Percentiles rank a stretch among this genome's conserved stretches.
phyloP scores from a whole-genome alignment of 2,888 invertebrate genomes.

The Corythucha ciliata region DNA sequence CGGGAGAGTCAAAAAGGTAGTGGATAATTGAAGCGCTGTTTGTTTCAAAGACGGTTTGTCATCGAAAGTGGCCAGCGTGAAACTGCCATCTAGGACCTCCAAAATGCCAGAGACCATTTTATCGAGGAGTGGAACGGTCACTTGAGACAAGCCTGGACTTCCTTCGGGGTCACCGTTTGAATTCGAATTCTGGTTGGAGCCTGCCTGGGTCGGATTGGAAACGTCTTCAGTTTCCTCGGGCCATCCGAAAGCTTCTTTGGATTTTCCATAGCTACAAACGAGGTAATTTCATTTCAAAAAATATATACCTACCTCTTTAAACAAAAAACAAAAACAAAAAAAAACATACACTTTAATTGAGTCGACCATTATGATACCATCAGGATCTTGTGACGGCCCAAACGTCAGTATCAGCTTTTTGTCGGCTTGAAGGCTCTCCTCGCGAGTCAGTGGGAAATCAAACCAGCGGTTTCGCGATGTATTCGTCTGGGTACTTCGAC shows the following conservation, averaged over 20 bases:
- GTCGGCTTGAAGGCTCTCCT: slow-evolving; percentile 86
- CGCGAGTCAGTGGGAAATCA: slow-evolving; percentile 86
- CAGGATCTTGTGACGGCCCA: slow-evolving; percentile 75
- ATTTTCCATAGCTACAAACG: slow-evolving; percentile 77
- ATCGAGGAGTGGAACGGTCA: slow-evolving; percentile 25
- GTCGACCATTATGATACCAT: slow-evolving; percentile 86
- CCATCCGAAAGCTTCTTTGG: slow-evolving; percentile 94
- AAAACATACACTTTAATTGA: slow-evolving; percentile 66
- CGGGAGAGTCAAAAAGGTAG: slow-evolving; percentile 56
- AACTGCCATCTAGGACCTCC: slow-evolving; percentile 64
- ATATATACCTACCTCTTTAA: not conserved
- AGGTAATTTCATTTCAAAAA: slow-evolving; percentile 10
- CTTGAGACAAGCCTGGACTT: slow-evolving; percentile 11
- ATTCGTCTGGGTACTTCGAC: slow-evolving; percentile 61
- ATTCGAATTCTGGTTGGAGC: slow-evolving; percentile 29
- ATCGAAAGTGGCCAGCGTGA: slow-evolving; percentile 44
- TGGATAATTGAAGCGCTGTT: slow-evolving; percentile 56
- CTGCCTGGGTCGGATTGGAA: slow-evolving; percentile 40
- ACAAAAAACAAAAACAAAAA: slow-evolving; percentile 6
- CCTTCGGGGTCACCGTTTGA: slow-evolving; percentile 20
- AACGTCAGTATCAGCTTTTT: slow-evolving; percentile 77
- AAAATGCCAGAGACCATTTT: slow-evolving; percentile 57
- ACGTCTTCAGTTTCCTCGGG: slow-evolving; percentile 87
- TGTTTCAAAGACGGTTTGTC: slow-evolving; percentile 43
- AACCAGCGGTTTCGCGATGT: slow-evolving; percentile 81